These are phyloP conservation scores for Caracal caracal DNA, from an alignment of 2,113 vertebrate species.

Conservation along the genomic window DNA sequence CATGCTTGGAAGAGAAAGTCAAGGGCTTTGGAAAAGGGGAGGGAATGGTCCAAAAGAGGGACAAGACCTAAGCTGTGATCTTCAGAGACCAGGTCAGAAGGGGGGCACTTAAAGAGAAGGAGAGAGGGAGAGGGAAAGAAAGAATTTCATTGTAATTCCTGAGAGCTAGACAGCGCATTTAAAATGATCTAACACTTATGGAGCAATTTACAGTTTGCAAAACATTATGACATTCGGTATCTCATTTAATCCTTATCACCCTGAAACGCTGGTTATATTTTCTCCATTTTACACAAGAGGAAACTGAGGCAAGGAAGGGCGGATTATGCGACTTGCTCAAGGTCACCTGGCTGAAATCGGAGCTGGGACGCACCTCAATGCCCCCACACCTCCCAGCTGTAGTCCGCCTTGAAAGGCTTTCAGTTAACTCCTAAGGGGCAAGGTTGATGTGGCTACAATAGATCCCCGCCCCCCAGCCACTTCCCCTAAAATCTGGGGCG, in stretches of 20 bases:
- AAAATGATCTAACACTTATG: neutral
- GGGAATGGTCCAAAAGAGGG: neutral
- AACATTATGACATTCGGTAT: constrained; percentile 47
- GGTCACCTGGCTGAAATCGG: constrained; percentile 64
- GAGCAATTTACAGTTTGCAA: constrained; percentile 38
- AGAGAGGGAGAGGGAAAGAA: neutral
- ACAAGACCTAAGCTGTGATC: neutral
- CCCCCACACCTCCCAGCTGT: neutral
- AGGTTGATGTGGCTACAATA: neutral
- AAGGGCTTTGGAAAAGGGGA: neutral
- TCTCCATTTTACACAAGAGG: constrained; percentile 20
- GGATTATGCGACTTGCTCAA: constrained; percentile 57
- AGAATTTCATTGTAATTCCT: neutral
- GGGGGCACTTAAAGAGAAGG: neutral
- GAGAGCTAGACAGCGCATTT: neutral
- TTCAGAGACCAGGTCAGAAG: neutral
- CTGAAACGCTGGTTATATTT: neutral
- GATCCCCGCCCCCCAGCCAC: neutral
- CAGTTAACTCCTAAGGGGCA: neutral
- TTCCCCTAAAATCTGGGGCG: neutral
- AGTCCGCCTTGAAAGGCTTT: neutral
- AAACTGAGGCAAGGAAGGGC: constrained; percentile 54
- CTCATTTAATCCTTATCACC: constrained; percentile 47
- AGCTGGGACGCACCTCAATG: neutral
- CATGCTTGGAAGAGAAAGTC: neutral